Evolutionary conservation across 2,797 vertebrate genomes (phyloP), one percentile per base, ranked within the genome.

Genomic region (Merluccius polli): DNA sequence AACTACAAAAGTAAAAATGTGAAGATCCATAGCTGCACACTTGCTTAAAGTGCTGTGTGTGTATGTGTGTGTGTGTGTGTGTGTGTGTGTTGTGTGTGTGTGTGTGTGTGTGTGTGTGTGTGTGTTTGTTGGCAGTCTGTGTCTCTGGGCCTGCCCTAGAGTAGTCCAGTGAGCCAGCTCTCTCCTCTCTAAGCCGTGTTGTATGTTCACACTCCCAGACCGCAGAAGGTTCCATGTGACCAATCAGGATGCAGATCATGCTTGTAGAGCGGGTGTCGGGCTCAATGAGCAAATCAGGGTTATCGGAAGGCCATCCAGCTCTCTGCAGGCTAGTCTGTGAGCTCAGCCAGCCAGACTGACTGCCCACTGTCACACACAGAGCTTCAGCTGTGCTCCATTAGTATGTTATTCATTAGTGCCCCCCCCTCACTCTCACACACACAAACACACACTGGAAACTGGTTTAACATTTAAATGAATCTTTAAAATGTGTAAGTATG

Each of bases 391-490:
- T 74, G 75, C 82, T 48, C 77, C 80, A 79, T 78, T 82, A 75
- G 78, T 82, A 81, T 88, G 85, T 78, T 80, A 87, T 86, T 91
- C 86, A 89, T 89, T 84, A 78, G 75, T 9, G 0, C 76, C 77
- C 75, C 83, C 80, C 81, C 82, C 78, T 59, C 44, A 2, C 44
- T 52, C 13, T 52, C 44, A 52, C 44, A 52, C 41, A 44, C 41
- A 11, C 73, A 80, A 83, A 86, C 84, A 87, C 83, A 80, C 75
- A 27, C 1, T n/a, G 48, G 79, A 81, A 86, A 82, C 82, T 80
- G 48, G 71, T 91, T 91, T 89, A 82, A 83, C 84, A 91, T 91
- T 90, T 91, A 87, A 91, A 91, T 92, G 73, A 85, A 83, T 80
- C 81, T 83, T 88, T 18, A 48, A 82, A 87, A 83, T 68, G 77